A percentile compares a stretch with the other conserved stretches of the same genome.
Conservation (phyloP, 1,140 invertebrate genomes). For the Caenorhabditis remanei region DNA sequence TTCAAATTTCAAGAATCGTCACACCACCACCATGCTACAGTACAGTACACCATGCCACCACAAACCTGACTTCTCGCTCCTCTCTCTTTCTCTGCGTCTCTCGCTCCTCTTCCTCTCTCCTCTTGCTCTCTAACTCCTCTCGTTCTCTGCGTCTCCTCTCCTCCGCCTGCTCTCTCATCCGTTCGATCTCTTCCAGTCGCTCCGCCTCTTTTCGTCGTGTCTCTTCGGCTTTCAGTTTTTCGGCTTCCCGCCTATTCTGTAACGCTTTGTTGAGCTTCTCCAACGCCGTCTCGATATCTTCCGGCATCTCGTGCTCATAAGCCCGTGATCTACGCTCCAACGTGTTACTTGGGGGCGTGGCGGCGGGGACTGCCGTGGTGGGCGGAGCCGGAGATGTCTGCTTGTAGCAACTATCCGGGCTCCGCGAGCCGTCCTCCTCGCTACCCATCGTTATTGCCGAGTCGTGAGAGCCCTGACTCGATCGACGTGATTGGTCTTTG, state of each 20-base stretch:
- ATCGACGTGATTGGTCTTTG: slow-evolving; percentile 37
- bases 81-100: slow-evolving; percentile 31
- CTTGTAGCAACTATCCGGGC: slow-evolving; percentile 13
- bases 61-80: slow-evolving; percentile 43
- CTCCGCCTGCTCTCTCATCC: slow-evolving; percentile 25
- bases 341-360: not conserved
- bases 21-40: slow-evolving; percentile 48
- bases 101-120: slow-evolving; percentile 11
- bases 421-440: slow-evolving; percentile 30
- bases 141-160: slow-evolving; percentile 43
- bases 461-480: slow-evolving; percentile 35
- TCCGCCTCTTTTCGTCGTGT: slow-evolving; percentile 38
- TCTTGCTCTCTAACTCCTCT: slow-evolving; percentile 19
- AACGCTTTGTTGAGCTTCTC: slow-evolving; percentile 44
- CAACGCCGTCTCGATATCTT: slow-evolving; percentile 48
- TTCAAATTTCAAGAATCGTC: not conserved
- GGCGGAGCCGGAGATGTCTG: slow-evolving; percentile 24
- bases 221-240: slow-evolving; percentile 24
- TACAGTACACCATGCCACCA: slow-evolving; percentile 3
- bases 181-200: slow-evolving; percentile 39
- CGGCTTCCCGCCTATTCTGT: slow-evolving; percentile 39
- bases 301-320: slow-evolving; percentile 52
- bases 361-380: not conserved
- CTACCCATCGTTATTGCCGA: slow-evolving; percentile 41
- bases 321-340: slow-evolving; percentile 18